Evolutionary conservation across 1,140 invertebrate genomes (phyloP), one percentile per base, ranked within the genome.

Genomic region (Monochamus saltuarius): DNA sequence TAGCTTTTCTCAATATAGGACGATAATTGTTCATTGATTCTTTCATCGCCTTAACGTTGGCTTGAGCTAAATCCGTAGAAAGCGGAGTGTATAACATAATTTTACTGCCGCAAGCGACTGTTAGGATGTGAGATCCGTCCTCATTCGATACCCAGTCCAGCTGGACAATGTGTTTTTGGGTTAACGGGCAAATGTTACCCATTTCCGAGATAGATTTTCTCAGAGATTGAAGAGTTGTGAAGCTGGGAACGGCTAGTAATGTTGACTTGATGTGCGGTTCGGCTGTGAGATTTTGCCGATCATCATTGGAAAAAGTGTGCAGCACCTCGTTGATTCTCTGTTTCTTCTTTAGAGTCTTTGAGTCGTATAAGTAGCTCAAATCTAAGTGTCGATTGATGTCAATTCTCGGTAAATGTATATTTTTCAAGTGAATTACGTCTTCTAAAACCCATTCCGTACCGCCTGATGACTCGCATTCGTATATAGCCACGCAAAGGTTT

Each of bases 101-200:
- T 76, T 97, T 95, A 49, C 94, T 94, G 1, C 95, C 95, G 46
- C 99, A 92, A 0, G 91, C 95, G 0, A 99, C 94, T 0, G 97
- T 99, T 7, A 99, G 78, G 66, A 99, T 95, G 78, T 99, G 97
- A 0, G 94, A 95, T 2, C 97, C 97, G 78, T 99, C 97, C 75
- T 99, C 97, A 65, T 97, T 97, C 0, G 96, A 98, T 2, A 98
- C 96, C 97, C 97, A 99, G 79, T 99, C 97, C 34, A 99, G 77
- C 73, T 97, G 94, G 1, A 99, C 93, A 4, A 92, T 76, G 77
- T 92, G 89, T 77, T 93, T 93, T 71, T 93, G 91, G 0, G 90
- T 92, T 1, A 94, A 71, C 0, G 91, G 90, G 71, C 90, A 94
- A 0, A 92, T 93, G 71, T 94, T 94, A 0, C 91, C 91, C 72